Evolutionary conservation across 2,113 vertebrate genomes (phyloP), one percentile per base, ranked within the genome.

Genomic region (Ivindomyrus marchei): DNA sequence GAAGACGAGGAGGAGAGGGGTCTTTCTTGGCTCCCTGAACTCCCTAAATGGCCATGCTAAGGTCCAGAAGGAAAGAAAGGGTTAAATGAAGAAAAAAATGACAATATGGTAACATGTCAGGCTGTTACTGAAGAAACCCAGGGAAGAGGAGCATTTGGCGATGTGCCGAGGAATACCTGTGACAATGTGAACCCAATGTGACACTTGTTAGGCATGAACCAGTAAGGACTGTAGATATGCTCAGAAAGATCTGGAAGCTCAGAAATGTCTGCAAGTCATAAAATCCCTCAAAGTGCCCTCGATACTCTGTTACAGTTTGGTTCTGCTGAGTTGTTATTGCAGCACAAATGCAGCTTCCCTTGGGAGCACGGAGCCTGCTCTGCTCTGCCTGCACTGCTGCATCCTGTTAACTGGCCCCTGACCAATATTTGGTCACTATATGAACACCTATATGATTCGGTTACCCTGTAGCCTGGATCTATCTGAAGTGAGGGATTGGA

Each of bases 21-120:
- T 45, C 13, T 88, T 70, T 21, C 84, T 31, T 11, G 53, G 88
- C n/a, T 91, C 83, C 58, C 85, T 85, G 45, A 42, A 66, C 36
- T 85, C 87, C 17, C 9, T 39, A 87, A 62, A 58, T 88, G 17
- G 89, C 70, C 49, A 27, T 42, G 47, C 84, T 42, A 58, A 89
- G 45, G 88, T 21, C 9, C 31, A 39, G 46, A 89, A 47, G 70
- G n/a, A 47, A 42, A 49, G 3, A 15, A 27, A 13, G 45, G 49
- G 31, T 7, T 24, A 89, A 21, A 74, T 74, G 42, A 45, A 88
- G 31, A 45, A 3, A 45, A 77, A 27, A 77, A 39, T 10, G 13
- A 19, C 11, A 36, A 39, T 19, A 39, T 7, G 36, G 31, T 36
- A 6, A 6, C 31, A 74, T 13, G 27, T n/a, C 11, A 4, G 15